Evolutionary conservation across 2,888 invertebrate species (phyloP).

Genomic region (Hanleya hanleyi): DNA sequence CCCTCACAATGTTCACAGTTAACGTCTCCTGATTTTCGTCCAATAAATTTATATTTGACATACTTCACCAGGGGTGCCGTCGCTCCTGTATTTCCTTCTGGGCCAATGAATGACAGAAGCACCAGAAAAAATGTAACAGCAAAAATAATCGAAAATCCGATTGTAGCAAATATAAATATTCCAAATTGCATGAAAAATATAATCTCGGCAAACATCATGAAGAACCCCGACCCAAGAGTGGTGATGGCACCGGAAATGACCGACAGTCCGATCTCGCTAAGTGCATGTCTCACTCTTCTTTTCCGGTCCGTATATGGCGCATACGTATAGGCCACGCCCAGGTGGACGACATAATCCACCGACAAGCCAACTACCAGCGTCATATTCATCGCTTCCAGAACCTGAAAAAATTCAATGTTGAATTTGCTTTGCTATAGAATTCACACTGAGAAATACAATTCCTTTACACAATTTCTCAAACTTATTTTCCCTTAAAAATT

Average conservation of each 20-base stretch:
- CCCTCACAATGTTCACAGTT: not conserved
- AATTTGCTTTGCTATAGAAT: no score
- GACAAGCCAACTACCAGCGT: conserved; percentile 60
- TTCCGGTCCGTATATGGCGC: conserved; percentile 40
- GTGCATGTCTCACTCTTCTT: conserved; percentile 49
- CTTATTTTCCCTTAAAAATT: no score
- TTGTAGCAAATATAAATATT: conserved; percentile 57
- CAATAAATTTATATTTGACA: not conserved
- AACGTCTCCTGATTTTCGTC: not conserved
- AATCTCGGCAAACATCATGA: conserved; percentile 59
- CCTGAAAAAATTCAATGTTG: conserved; percentile 31
- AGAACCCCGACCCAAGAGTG: conserved; percentile 57
- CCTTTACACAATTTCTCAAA: no score
- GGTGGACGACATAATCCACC: conserved; percentile 62
- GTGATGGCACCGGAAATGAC: conserved; percentile 61
- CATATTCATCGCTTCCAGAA: conserved; percentile 58
- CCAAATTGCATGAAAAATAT: conserved; percentile 61
- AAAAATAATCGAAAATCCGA: conserved; percentile 56
- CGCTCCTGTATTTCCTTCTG: conserved; percentile 50
- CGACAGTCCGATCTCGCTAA: conserved; percentile 56
- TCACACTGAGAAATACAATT: no score
- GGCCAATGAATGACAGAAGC: conserved; percentile 53
- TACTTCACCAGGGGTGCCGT: not conserved
- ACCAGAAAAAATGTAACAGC: conserved; percentile 52
- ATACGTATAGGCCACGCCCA: conserved; percentile 58